Conservation (phyloP, 2,888 invertebrate species). For the Callyntrura sp. region DNA sequence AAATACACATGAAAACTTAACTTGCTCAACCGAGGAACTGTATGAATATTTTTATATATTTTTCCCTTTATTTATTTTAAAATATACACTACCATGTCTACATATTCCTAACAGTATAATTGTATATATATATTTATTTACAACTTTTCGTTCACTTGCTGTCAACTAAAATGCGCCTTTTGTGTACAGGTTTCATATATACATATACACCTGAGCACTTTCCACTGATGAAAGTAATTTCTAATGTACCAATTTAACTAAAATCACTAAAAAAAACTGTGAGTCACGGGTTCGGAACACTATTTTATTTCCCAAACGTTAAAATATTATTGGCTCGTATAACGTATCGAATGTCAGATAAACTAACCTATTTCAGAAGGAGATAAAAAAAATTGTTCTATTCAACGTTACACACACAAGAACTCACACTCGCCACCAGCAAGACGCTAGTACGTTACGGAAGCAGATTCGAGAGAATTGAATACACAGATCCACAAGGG, state of each 20-base stretch:
- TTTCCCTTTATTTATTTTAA: too few species aligned
- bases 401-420: not conserved
- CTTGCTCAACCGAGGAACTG: not conserved
- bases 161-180: not conserved
- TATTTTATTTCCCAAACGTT: slow-evolving; percentile 1
- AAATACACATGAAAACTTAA: not conserved
- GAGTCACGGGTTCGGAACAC: not conserved
- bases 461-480: slow-evolving; percentile 28
- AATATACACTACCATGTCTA: not conserved
- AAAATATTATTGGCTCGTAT: slow-evolving; percentile 17
- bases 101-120: not conserved
- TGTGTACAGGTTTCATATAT: not conserved
- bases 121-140: not conserved
- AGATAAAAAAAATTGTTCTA: not conserved
- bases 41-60: not conserved
- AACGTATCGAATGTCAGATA: slow-evolving; percentile 15
- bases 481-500: slow-evolving; percentile 72
- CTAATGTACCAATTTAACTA: not conserved
- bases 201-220: too few species aligned
- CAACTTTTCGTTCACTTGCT: not conserved
- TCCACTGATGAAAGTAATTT: too few species aligned
- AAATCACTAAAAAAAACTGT: not conserved
- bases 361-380: slow-evolving; percentile 1
- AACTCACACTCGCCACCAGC: slow-evolving; percentile 5
- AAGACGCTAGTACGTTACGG: slow-evolving; percentile 10